Evolutionary conservation across 2,113 vertebrate genomes (phyloP), one percentile per base, ranked within the genome.

Genomic region (Prochilodus magdalenae): DNA sequence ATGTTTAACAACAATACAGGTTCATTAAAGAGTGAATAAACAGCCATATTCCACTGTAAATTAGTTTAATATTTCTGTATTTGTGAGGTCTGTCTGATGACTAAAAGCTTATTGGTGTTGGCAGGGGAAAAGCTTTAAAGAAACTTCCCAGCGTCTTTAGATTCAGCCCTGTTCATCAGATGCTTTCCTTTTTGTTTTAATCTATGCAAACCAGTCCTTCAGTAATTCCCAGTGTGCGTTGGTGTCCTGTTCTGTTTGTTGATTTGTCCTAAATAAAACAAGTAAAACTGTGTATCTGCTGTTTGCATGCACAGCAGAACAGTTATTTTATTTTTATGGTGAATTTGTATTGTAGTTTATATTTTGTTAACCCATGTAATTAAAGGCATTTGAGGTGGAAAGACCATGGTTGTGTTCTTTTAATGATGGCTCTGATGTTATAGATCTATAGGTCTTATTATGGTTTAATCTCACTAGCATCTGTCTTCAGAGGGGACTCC

Each of bases 361-460:
- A 87, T 92, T 93, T 93, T 90, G 84, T 88, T 90, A 84, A 88
- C 86, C 85, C 65, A 84, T 77, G 62, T 75, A 82, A 93, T 90
- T 94, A 93, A 94, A 94, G 72, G 47, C 60, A 83, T 92, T 90
- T 91, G 86, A 88, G 85, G 87, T 89, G 84, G 36, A 89, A 91
- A 80, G 16, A n/a, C n/a, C 22, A 27, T 83, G 29, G 18, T 67
- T 29, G 16, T 26, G 10, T 77, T 59, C 65, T 20, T 60, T 47
- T 63, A 71, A 73, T 75, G 67, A 67, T 51, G 5, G 11, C 40
- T 12, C 27, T 59, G 5, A 11, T 22, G 47, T 65, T n/a, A 14
- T 0, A 22, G 7, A 36, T 47, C 57, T 73, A 12, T 60, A 26
- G n/a, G 2, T 78, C 20, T 40, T 30, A 7, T 36, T 36, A 11